phyloP scores from a whole-genome alignment of 2,797 vertebrate species.

The Brotula barbata region DNA sequence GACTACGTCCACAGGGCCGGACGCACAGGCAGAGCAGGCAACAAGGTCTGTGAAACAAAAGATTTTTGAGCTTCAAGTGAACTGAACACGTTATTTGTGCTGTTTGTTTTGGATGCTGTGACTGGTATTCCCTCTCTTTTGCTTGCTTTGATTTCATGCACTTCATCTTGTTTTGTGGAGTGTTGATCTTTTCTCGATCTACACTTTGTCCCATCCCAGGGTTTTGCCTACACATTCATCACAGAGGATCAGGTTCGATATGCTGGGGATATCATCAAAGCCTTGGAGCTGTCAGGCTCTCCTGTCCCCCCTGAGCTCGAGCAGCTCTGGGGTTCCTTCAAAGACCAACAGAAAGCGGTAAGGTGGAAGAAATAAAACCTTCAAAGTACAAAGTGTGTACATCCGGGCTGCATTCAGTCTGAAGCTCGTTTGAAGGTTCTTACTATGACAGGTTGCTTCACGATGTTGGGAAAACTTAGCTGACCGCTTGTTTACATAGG shows the following conservation, averaged over 20 bases:
- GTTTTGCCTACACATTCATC: slow-evolving; percentile 96
- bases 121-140: too few species aligned
- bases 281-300: slow-evolving; percentile 91
- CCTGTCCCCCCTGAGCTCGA: slow-evolving; percentile 89
- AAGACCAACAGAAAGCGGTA: slow-evolving; percentile 97
- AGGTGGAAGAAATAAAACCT: slow-evolving; percentile 43
- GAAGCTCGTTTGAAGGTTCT: not conserved
- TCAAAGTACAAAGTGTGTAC: not conserved
- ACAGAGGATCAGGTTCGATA: slow-evolving; percentile 95
- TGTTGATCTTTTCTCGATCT: not conserved
- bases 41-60: slow-evolving; percentile 81
- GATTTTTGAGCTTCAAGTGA: too few species aligned
- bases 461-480: not conserved
- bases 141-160: too few species aligned
- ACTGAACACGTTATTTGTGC: too few species aligned
- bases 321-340: slow-evolving; percentile 94
- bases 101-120: too few species aligned
- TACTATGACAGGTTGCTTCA: not conserved
- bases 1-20: slow-evolving; percentile 98
- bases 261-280: slow-evolving; percentile 97
- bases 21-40: slow-evolving; percentile 94
- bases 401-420: not conserved
- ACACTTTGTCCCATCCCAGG: slow-evolving; percentile 73
- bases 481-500: too few species aligned
- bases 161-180: too few species aligned